Percentiles rank a stretch among this genome's conserved stretches.
These are phyloP conservation scores for Hapalemur alaotrensis DNA, from an alignment of 2,797 vertebrate species.

Conservation along the genomic window DNA sequence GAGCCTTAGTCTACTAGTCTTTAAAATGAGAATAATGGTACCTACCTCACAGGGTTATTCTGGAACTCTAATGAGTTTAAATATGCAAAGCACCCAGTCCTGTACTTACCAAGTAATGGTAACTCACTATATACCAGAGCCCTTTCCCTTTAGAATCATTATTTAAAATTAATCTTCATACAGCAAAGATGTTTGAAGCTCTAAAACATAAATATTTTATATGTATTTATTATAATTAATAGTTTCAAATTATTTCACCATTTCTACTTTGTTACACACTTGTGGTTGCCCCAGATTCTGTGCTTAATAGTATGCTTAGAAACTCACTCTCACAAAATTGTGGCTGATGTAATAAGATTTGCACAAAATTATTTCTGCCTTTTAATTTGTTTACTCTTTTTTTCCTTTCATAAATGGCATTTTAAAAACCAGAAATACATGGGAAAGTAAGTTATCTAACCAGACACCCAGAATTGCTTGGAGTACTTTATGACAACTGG, in stretches of 20 bases:
- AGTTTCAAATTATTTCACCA: constrained; percentile 5
- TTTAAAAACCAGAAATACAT: constrained; percentile 65
- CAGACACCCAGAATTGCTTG: constrained; percentile 67
- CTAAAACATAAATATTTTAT: background rate
- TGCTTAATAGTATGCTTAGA: background rate
- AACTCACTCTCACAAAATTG: background rate
- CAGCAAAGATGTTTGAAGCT: background rate
- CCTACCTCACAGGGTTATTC: background rate
- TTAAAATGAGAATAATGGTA: constrained; percentile 9
- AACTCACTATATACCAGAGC: background rate
- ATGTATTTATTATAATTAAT: background rate
- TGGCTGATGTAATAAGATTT: constrained; percentile 40
- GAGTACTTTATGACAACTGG: constrained; percentile 71
- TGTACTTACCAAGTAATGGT: background rate
- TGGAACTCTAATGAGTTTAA: constrained; percentile 1
- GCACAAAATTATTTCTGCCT: constrained; percentile 4
- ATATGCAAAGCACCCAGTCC: background rate
- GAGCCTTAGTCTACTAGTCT: background rate
- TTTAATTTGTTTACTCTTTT: constrained; percentile 54
- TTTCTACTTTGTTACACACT: constrained; percentile 10
- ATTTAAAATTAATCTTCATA: constrained; percentile 16
- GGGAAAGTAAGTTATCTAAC: constrained; percentile 57
- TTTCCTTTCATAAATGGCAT: constrained; percentile 20
- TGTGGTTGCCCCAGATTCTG: background rate
- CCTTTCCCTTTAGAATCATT: constrained; percentile 30